A percentile compares a stretch with the other conserved stretches of the same genome.
Conservation (phyloP, 2,888 invertebrate genomes). For the Parthenolecanium corni region DNA sequence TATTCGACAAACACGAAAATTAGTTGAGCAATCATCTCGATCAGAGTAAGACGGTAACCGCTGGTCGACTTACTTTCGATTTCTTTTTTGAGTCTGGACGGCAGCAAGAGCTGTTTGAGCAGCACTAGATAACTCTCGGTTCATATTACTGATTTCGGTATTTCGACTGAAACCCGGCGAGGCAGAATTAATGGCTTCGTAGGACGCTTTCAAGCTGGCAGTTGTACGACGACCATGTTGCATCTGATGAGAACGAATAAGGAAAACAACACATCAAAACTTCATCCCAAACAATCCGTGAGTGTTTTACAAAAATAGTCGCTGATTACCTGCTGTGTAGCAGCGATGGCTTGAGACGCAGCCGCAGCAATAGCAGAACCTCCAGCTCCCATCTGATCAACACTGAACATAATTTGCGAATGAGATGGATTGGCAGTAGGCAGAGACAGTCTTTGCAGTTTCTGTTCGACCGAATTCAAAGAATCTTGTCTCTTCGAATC, state of each 20-base stretch:
- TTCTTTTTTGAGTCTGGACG: constrained; percentile 46
- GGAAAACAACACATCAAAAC: constrained; percentile 31
- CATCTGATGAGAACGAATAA: constrained; percentile 48
- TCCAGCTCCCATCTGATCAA: constrained; percentile 63
- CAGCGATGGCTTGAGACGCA: constrained; percentile 90
- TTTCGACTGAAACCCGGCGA: constrained; percentile 37
- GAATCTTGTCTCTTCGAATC: constrained; percentile 13
- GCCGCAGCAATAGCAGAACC: constrained; percentile 83
- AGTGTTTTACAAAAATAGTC: too few species aligned
- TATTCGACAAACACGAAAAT: too few species aligned
- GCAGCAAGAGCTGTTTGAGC: constrained; percentile 61
- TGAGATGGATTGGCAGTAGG: constrained; percentile 6
- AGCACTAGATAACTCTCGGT: constrained; percentile 57
- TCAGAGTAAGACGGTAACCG: too few species aligned
- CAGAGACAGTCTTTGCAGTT: constrained; percentile 11
- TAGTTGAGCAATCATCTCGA: too few species aligned
- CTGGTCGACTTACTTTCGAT: constrained; percentile 9
- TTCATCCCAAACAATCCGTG: too few species aligned
- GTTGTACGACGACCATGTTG: constrained; percentile 86
- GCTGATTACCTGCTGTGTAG: constrained; percentile 66
- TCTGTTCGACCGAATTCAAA: constrained; percentile 18
- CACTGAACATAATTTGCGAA: constrained; percentile 27
- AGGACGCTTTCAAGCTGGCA: constrained; percentile 86
- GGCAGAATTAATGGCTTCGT: constrained; percentile 59
- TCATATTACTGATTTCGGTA: constrained; percentile 52